Percentiles rank a stretch among this genome's conserved stretches.
These are phyloP conservation scores for Hozukius guyotensis DNA, from an alignment of 2,797 vertebrate genomes.

Conservation along the genomic window DNA sequence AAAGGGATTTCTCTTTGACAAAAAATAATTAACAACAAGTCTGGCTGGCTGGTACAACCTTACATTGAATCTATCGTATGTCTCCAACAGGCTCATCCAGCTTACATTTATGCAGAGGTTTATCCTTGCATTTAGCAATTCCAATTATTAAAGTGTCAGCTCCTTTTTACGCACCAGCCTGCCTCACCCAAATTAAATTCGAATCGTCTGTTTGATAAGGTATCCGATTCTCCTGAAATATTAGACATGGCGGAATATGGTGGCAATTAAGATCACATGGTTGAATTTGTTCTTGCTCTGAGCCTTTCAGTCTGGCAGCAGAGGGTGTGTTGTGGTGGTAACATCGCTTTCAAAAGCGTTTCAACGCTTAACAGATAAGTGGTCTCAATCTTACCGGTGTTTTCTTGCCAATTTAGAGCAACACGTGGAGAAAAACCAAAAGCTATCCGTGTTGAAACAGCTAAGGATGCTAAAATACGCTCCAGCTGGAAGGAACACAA, in stretches of 20 bases:
- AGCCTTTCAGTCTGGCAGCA: conserved; percentile 7
- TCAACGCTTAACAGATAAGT: conserved; percentile 32
- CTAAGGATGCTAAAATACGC: conserved; percentile 4
- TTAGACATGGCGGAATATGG: conserved; percentile 1
- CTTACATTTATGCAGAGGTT: conserved; percentile 1
- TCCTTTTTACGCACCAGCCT: conserved; percentile 11
- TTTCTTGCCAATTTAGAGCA: conserved; percentile 28
- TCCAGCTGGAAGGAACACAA: conserved; percentile 35
- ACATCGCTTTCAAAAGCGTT: conserved; percentile 7
- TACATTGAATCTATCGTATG: background rate
- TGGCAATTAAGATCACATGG: conserved; percentile 12
- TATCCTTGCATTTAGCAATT: conserved; percentile 7
- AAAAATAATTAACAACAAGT: background rate
- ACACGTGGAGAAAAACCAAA: conserved; percentile 9
- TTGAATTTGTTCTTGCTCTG: background rate
- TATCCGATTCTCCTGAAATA: conserved; percentile 5
- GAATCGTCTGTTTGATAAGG: conserved; percentile 13
- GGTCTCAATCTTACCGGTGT: conserved; percentile 22
- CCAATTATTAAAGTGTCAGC: conserved; percentile 21
- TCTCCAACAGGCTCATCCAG: conserved; percentile 5
- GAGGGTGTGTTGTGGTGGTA: conserved; percentile 1
- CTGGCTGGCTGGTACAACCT: background rate
- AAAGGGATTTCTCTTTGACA: background rate
- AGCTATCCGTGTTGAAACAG: background rate
- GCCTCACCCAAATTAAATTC: conserved; percentile 4